Percentiles rank a stretch among this genome's conserved stretches.
Conservation (phyloP, 2,797 vertebrate species). For the Parambassis ranga region DNA sequence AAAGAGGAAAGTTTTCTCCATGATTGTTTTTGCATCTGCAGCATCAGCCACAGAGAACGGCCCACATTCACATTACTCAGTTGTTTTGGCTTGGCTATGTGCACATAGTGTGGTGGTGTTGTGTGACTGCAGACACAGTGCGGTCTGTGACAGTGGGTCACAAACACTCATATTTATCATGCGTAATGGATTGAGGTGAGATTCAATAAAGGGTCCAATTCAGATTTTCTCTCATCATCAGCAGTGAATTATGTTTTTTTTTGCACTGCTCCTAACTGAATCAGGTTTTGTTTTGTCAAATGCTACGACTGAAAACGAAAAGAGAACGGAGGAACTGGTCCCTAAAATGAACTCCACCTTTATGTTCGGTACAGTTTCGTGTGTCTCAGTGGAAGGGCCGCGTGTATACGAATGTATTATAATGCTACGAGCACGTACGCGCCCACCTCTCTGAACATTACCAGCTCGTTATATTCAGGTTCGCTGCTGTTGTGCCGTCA, state of each 20-base stretch:
- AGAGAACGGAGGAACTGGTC: too few relatives aligned
- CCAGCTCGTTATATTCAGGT: too few relatives aligned
- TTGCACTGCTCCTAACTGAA: not conserved
- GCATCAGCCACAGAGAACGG: conserved; percentile 26
- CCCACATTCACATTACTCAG: conserved; percentile 58
- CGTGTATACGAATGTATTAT: too few relatives aligned
- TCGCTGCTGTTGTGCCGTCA: too few relatives aligned
- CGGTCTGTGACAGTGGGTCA: conserved; percentile 30
- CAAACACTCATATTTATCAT: conserved; percentile 16
- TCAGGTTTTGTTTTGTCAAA: too few relatives aligned
- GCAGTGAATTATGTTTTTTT: conserved; percentile 5
- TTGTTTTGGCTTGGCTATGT: conserved; percentile 22
- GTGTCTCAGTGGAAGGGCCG: too few relatives aligned
- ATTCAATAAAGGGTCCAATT: conserved; percentile 23
- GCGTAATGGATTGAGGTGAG: conserved; percentile 31
- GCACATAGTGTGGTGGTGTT: conserved; percentile 42
- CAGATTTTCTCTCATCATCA: conserved; percentile 20
- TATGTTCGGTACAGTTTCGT: too few relatives aligned
- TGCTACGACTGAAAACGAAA: too few relatives aligned
- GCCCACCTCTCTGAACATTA: too few relatives aligned
- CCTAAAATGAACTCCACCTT: too few relatives aligned
- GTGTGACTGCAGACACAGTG: conserved; percentile 41
- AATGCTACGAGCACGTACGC: too few relatives aligned
- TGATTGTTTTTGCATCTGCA: conserved; percentile 40
- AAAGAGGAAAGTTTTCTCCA: conserved; percentile 6